Evolutionary conservation across 1,140 invertebrate genomes (phyloP), one percentile per base, ranked within the genome.

Genomic region (Pygmarrhopalites habei): DNA sequence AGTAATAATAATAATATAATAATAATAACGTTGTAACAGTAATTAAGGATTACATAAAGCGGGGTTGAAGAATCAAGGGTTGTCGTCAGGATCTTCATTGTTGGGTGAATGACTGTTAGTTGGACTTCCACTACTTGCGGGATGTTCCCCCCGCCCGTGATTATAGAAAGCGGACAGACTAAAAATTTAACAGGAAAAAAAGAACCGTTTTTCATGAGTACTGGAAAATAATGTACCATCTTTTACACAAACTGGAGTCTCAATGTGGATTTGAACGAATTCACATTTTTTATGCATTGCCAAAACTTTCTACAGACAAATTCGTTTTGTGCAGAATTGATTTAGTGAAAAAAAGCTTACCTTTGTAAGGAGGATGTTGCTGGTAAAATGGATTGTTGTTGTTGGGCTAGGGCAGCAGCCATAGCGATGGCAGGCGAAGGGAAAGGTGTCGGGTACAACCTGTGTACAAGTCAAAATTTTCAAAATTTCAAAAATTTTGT

Each of bases 161-260:
- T 81, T 81, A 74, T 80, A 83, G 74, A 85, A 86, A 61, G 74
- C 77, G 43, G 81, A 82, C 57, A 86, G 76, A 32, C 79, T n/a
- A n/a, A n/a, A n/a, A n/a, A n/a, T n/a, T n/a, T n/a, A n/a, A n/a
- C n/a, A n/a, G n/a, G n/a, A n/a, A n/a, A n/a, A n/a, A n/a, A n/a
- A n/a, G n/a, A n/a, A n/a, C n/a, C n/a, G n/a, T n/a, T n/a, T n/a
- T n/a, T n/a, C n/a, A n/a, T n/a, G n/a, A n/a, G n/a, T n/a, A n/a
- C n/a, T n/a, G n/a, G n/a, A n/a, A n/a, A n/a, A n/a, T n/a, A n/a
- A n/a, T n/a, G n/a, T n/a, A n/a, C n/a, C n/a, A n/a, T n/a, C n/a
- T n/a, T n/a, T n/a, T n/a, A n/a, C n/a, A n/a, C n/a, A n/a, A n/a
- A n/a, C n/a, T n/a, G n/a, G n/a, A n/a, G n/a, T n/a, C n/a, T n/a